A percentile compares a stretch with the other conserved stretches of the same genome.
Evolutionary conservation across 2,797 vertebrate species (phyloP).

Genomic region (Eleutherodactylus coqui): DNA sequence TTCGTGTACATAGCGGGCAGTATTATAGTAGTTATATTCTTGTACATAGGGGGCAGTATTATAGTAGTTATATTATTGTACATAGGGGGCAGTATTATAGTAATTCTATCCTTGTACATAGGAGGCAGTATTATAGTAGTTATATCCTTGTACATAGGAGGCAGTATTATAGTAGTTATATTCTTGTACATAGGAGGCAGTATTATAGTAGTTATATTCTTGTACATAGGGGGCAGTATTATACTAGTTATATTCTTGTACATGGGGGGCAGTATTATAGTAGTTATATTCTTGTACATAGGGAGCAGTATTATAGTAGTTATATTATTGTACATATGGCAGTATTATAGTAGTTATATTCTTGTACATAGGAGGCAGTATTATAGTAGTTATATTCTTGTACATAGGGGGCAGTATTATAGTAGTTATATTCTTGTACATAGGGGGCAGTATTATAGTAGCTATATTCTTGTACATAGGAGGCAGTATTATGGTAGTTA

Average conservation of each 20-base stretch:
- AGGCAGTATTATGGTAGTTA: no score
- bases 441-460: no score
- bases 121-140: background rate
- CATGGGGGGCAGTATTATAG: background rate
- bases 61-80: background rate
- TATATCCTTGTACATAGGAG: background rate
- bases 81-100: background rate
- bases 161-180: constrained; percentile 8
- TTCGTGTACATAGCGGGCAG: background rate
- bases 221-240: background rate
- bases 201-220: constrained; percentile 14
- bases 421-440: no score
- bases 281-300: background rate
- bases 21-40: constrained; percentile 1
- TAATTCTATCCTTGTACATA: background rate
- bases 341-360: background rate
- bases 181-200: constrained; percentile 3
- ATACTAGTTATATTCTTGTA: constrained; percentile 4
- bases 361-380: no score
- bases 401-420: no score
- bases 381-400: background rate
- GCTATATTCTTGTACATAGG: no score
- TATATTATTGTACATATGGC: background rate
- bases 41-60: background rate
- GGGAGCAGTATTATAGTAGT: background rate